These are phyloP conservation scores for Stegostoma tigrinum DNA, from an alignment of 2,113 vertebrate species.

Conservation along the genomic window DNA sequence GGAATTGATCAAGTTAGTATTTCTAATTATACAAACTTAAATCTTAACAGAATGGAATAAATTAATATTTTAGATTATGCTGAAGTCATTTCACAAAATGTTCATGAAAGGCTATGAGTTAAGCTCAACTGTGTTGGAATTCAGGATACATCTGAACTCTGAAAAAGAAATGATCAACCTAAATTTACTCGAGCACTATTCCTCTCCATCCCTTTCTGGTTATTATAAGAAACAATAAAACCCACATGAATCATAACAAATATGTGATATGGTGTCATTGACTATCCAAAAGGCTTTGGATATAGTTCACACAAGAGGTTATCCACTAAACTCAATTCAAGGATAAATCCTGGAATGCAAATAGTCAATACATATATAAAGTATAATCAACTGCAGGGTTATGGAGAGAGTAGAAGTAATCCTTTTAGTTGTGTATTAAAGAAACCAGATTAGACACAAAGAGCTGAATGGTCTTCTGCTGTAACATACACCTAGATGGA, in stretches of 20 bases:
- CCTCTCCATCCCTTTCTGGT: background rate
- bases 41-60: background rate
- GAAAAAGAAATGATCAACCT: background rate
- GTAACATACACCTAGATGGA: background rate
- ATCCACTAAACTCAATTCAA: background rate
- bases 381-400: background rate
- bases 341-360: background rate
- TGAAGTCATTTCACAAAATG: background rate
- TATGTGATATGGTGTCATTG: background rate
- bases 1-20: background rate
- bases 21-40: background rate
- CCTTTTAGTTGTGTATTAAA: background rate
- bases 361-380: background rate
- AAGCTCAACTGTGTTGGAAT: background rate
- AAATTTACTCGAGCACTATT: background rate
- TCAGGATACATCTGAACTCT: background rate
- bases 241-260: background rate
- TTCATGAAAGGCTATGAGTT: background rate
- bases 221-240: background rate
- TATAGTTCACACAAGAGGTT: background rate
- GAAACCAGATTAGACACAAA: background rate
- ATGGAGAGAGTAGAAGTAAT: background rate
- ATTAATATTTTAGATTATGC: background rate
- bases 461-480: background rate
- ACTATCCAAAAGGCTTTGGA: background rate